Evolutionary conservation across 2,888 invertebrate genomes (phyloP), one percentile per base, ranked within the genome.

Genomic region (Blastobasis lacticolella): DNA sequence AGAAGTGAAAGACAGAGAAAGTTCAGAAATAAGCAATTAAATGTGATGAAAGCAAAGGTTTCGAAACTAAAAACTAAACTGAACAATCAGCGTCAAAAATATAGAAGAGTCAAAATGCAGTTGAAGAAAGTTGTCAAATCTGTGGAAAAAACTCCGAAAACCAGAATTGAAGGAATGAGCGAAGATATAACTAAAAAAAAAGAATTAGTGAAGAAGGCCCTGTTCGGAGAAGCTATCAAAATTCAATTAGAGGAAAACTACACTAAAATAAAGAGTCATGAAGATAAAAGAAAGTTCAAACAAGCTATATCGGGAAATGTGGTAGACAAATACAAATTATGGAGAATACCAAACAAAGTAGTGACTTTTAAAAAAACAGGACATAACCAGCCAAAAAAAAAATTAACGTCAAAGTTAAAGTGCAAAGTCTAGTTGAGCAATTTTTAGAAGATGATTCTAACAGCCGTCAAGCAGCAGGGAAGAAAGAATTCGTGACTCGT

Each of bases 141-240:
- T 6, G 8, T 38, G 43, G 52, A 54, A 51, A 54, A 54, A 50
- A 54, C 56, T 49, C 56, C 54, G 47, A 55, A 54, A 53, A 49
- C 53, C 50, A 57, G 54, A 56, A 49, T 53, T 43, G 49, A 55
- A 51, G 52, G 52, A 46, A 55, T 54, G 46, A 47, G 52, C 51
- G 54, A 54, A 55, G 52, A 57, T 51, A 52, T 55, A 47, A 55
- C 54, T 38, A 53, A 53, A 46, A 57, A 57, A 41, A 37, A 57
- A 54, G 40, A 55, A 55, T 44, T 54, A 49, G 4, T 46, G 51
- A 59, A 59, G 57, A 57, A 57, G 48, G 54, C 55, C 44, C 54
- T 57, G 48, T 57, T 57, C 41, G 54, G 56, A 3, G 56, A 57
- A 55, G 55, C n/a, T 49, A 52, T 59, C 5, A 57, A 57, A 55